Evolutionary conservation across 2,113 vertebrate genomes (phyloP).

Genomic region (Bubalus kerabau): DNA sequence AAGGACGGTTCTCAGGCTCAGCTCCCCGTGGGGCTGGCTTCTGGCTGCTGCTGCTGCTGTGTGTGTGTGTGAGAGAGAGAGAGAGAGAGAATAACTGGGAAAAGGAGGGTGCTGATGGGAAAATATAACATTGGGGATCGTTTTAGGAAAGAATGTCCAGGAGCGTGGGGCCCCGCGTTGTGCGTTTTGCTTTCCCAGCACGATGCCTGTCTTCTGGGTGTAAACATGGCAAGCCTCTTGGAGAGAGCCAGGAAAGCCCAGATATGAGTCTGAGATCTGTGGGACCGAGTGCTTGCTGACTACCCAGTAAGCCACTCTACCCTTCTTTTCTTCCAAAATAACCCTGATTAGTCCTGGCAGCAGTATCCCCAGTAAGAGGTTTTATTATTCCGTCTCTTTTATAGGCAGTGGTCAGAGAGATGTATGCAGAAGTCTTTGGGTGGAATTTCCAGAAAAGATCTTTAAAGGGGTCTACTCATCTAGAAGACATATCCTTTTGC

Average conservation of each 20-base stretch:
- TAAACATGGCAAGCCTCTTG: not conserved
- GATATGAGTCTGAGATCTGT: not conserved
- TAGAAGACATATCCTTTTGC: not conserved
- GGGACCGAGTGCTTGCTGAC: not conserved
- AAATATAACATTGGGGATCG: not conserved
- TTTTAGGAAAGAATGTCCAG: not conserved
- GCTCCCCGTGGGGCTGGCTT: not conserved
- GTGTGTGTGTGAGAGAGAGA: not conserved
- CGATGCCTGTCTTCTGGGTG: not conserved
- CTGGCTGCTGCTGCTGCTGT: not conserved
- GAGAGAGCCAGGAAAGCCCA: not conserved
- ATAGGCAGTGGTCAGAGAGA: not conserved
- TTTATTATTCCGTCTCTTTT: too few species aligned
- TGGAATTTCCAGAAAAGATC: not conserved
- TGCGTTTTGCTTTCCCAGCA: not conserved
- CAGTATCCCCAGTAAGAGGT: not conserved
- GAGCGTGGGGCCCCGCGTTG: not conserved
- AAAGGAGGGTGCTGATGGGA: not conserved
- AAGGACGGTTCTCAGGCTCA: not conserved
- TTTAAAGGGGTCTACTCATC: not conserved
- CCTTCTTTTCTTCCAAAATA: not conserved
- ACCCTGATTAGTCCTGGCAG: not conserved
- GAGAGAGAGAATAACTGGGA: not conserved
- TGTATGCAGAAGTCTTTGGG: not conserved
- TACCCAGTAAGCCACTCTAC: not conserved